Evolutionary conservation across 2,888 invertebrate species (phyloP), one percentile per base, ranked within the genome.

Genomic region (Galerucella calmariensis): DNA sequence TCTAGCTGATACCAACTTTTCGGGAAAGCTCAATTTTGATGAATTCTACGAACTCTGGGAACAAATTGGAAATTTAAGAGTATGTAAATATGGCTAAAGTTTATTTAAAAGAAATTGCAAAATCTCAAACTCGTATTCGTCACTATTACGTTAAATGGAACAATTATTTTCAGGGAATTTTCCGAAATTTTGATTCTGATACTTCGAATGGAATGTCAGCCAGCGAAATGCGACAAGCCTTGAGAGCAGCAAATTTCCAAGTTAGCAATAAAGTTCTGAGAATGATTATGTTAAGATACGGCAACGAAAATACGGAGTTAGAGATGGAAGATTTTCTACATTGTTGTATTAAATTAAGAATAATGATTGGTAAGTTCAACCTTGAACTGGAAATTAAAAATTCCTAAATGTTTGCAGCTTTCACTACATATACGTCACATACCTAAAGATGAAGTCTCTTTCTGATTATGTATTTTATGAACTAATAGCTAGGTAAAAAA

Each of bases 301-400:
- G 95, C 74, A 93, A 94, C 78, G 90, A 91, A 76, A 93, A 94
- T 79, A 96, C 96, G 56, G 92, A 92, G 86, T 93, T 98, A 77
- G 91, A 93, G 80, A 97, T 98, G 86, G 97, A 97, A 83, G 97
- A 97, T 88, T 98, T 95, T 88, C 94, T 98, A 80, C 94, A 96
- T 92, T 97, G 97, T 86, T 92, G 96, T 51, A 94, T 97, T 79
- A 93, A 96, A 87, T 90, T 98, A 76, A 97, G 96, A 89, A 93
- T 95, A 69, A 97, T 97, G 94, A 96, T 98, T 85, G 95, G 97
- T 97, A 69, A 69, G 72, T 51, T 24, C 14, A 9, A 53, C 3
- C 6, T 24, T 62, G 1, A 16, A 20, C 24, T 16, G 10, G 1
- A 58, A 3, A 16, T n/a, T n/a, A 8, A 46, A 2, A 46, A 27